Percentiles rank a stretch among this genome's conserved stretches.
phyloP scores from a whole-genome alignment of 2,113 vertebrate genomes.

The Psephotus haematonotus region DNA sequence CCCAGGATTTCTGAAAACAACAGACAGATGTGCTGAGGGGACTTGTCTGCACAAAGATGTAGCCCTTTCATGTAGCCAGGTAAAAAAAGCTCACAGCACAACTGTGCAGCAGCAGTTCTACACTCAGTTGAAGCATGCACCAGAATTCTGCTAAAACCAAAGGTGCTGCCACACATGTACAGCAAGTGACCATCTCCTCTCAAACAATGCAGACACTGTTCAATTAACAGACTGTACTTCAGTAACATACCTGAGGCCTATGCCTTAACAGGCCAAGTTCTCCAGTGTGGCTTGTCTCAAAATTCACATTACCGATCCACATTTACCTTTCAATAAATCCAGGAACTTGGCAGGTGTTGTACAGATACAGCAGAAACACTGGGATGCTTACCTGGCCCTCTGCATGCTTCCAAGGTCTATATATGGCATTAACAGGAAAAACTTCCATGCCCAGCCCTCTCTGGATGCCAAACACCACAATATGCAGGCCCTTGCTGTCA shows the following conservation, averaged over 20 bases:
- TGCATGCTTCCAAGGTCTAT: slow-evolving; percentile 97
- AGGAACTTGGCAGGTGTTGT: neutral
- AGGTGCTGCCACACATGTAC: neutral
- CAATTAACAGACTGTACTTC: neutral
- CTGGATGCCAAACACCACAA: slow-evolving; percentile 96
- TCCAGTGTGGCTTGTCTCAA: neutral
- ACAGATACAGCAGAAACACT: neutral
- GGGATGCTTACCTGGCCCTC: slow-evolving; percentile 89
- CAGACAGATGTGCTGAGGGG: fast-evolving
- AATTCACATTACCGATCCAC: neutral
- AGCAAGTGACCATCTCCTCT: neutral
- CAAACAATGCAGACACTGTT: neutral
- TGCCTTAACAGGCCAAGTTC: neutral
- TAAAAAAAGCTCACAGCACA: neutral
- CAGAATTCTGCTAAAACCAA: neutral
- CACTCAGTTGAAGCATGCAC: neutral
- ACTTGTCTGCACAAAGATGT: neutral
- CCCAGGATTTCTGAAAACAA: neutral
- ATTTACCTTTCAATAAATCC: neutral
- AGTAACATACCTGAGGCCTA: neutral
- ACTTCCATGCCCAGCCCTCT: slow-evolving; percentile 94
- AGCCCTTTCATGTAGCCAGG: neutral
- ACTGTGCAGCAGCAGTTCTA: neutral
- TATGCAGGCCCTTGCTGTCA: slow-evolving; percentile 96
- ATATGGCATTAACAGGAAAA: slow-evolving; percentile 96